Percentiles rank a stretch among this genome's conserved stretches.
These are phyloP conservation scores for Odontomyia ornata DNA, from an alignment of 2,888 invertebrate species.

Conservation along the genomic window DNA sequence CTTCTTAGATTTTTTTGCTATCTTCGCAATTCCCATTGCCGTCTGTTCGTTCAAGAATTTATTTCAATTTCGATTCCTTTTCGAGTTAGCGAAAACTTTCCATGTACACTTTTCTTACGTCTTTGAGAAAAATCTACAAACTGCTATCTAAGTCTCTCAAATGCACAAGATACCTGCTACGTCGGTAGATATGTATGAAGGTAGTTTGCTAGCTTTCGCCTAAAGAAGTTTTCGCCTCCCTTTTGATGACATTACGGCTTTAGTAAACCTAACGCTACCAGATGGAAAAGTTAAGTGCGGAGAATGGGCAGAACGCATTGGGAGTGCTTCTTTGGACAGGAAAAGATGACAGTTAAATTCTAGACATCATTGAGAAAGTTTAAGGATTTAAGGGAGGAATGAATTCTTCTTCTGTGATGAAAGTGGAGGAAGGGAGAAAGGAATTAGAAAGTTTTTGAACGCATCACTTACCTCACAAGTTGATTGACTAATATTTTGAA, in stretches of 20 bases:
- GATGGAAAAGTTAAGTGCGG: constrained; percentile 5
- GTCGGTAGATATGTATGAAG: no score
- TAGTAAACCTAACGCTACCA: not conserved
- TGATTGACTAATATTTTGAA: constrained; percentile 73
- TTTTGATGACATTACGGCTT: constrained; percentile 31
- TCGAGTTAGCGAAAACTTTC: constrained; percentile 46
- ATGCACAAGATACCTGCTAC: constrained; percentile 18
- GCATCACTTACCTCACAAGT: constrained; percentile 71
- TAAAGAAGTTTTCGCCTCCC: constrained; percentile 24
- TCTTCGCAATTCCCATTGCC: constrained; percentile 15
- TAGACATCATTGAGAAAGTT: constrained; percentile 21
- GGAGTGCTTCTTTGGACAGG: constrained; percentile 4
- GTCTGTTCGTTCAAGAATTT: constrained; percentile 46
- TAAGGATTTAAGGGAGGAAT: not conserved
- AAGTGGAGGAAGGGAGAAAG: not conserved
- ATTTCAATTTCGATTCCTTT: constrained; percentile 49
- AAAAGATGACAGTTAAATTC: constrained; percentile 29
- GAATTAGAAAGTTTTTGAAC: constrained; percentile 34
- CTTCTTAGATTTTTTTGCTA: not conserved
- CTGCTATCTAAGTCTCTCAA: constrained; percentile 21
- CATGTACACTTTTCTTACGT: constrained; percentile 43
- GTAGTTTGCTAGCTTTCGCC: not conserved
- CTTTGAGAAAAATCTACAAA: constrained; percentile 42
- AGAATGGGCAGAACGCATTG: not conserved
- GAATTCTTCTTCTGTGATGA: not conserved